Evolutionary conservation across 2,797 vertebrate genomes (phyloP).

Genomic region (Taenioides sp.): DNA sequence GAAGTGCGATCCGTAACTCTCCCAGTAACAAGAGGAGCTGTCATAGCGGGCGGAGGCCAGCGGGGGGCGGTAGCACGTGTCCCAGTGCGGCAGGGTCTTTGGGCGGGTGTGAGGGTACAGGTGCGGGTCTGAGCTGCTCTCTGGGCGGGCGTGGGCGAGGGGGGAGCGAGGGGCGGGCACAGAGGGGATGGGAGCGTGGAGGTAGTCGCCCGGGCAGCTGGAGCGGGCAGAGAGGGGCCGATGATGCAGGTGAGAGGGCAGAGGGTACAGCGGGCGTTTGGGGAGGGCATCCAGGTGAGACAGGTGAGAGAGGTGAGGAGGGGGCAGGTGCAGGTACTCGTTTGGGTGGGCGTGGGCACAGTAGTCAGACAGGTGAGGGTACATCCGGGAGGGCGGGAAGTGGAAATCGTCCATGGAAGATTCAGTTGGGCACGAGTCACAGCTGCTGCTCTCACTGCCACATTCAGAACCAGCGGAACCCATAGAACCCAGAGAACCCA

Average conservation of each 20-base stretch:
- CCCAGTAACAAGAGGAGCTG: conserved; percentile 82
- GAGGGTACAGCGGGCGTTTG: conserved; percentile 84
- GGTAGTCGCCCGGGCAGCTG: conserved; percentile 88
- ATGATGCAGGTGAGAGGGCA: conserved; percentile 87
- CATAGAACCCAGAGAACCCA: conserved; percentile 80
- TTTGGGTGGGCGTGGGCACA: conserved; percentile 29
- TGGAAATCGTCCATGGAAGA: conserved; percentile 80
- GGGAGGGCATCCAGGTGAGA: conserved; percentile 82
- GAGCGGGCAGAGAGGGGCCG: conserved; percentile 79
- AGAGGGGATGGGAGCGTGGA: conserved; percentile 71
- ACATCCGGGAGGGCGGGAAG: conserved; percentile 72
- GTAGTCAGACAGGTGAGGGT: conserved; percentile 31
- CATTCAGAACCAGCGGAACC: conserved; percentile 85
- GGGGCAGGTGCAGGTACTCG: conserved; percentile 53
- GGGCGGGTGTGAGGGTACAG: conserved; percentile 82
- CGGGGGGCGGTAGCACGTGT: conserved; percentile 82
- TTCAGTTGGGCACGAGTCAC: conserved; percentile 87
- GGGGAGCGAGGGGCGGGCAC: conserved; percentile 60
- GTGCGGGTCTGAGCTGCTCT: conserved; percentile 88
- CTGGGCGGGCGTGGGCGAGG: conserved; percentile 69
- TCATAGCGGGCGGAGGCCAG: conserved; percentile 84
- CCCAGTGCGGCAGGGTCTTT: conserved; percentile 84
- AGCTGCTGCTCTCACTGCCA: conserved; percentile 91
- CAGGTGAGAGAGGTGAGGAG: conserved; percentile 69
- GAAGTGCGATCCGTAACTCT: conserved; percentile 57